Base-by-base conservation (phyloP, 1,140 invertebrate species). In the Macrostomum lignano region DNA sequence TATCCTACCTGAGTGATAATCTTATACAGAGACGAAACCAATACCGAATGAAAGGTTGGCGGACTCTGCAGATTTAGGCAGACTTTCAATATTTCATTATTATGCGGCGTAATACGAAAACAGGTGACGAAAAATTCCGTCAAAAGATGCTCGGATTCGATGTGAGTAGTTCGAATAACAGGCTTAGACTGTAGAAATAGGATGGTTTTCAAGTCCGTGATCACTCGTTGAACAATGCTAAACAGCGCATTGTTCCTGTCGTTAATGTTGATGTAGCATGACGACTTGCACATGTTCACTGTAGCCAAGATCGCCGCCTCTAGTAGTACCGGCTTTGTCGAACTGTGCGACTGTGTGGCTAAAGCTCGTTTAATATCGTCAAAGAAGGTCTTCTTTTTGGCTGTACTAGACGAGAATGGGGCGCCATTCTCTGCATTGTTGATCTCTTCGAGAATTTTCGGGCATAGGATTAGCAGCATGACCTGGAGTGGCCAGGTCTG, bases 61-160 rank as follows among this genome's bases (percentile, higher is more conserved):
- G 75, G 72, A 17, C 73, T 77, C 44, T 11, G 73, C n/a, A 43
- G 61, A 54, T 79, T 82, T 6, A 93, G 62, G 52, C 82, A 91
- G 14, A 86, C 74, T 65, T 86, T 91, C 9, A 91, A 63, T 1
- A 81, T 71, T 57, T 91, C 81, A 52, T 84, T 86, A 49, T 79
- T 86, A 50, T 88, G 76, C 0, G 82, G 81, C 61, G 74, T 82
- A 26, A 91, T 81, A n/a, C 82, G 70, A 62, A 93, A 93, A 45
- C 74, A 73, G 1, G 81, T 84, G 1, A 96, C 74, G 58, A 91
- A 91, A 60, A 77, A 93, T 49, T 96, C 86, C 38, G 86, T 84
- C 71, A 91, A 81, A 13, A 93, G 62, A 44, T 93, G 84, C 33
- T 33, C 11, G n/a, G n/a, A n/a, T n/a, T n/a, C n/a, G n/a, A n/a